A percentile compares a stretch with the other conserved stretches of the same genome.
Conservation (phyloP, 2,113 vertebrate species). For the Hystrix brachyura region DNA sequence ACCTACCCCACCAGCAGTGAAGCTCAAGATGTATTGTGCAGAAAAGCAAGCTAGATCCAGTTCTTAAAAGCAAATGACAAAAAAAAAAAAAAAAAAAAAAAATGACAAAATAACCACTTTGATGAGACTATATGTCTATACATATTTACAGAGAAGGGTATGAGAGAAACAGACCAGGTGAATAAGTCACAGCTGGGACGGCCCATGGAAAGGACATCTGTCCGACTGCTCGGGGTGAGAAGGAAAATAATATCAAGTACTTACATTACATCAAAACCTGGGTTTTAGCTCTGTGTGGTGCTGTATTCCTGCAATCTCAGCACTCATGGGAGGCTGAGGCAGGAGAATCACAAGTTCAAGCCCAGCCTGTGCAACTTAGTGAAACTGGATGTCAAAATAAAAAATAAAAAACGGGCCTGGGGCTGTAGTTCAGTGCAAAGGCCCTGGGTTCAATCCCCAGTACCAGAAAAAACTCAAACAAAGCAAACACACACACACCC, state of each 20-base stretch:
- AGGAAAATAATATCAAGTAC: neutral
- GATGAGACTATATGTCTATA: rapidly evolving
- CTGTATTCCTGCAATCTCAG: neutral
- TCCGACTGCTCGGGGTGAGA: neutral
- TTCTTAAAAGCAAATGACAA: neutral
- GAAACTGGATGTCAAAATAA: neutral
- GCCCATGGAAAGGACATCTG: rapidly evolving
- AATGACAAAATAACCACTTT: too few relatives aligned
- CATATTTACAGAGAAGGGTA: neutral
- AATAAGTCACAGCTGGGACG: neutral
- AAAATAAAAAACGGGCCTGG: neutral
- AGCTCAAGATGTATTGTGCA: neutral
- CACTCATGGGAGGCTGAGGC: neutral
- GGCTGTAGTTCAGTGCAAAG: neutral
- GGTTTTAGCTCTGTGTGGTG: neutral
- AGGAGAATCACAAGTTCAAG: neutral
- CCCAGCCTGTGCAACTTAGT: too few relatives aligned
- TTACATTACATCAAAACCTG: neutral
- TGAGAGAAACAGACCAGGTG: neutral
- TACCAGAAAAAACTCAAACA: neutral
- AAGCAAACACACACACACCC: neutral
- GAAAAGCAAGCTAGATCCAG: neutral
- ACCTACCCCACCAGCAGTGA: neutral
- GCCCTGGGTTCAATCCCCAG: neutral
- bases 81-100: neutral